These are phyloP conservation scores for Mesodorylaimus sp. DNA, from an alignment of 2,888 invertebrate species.

Conservation along the genomic window DNA sequence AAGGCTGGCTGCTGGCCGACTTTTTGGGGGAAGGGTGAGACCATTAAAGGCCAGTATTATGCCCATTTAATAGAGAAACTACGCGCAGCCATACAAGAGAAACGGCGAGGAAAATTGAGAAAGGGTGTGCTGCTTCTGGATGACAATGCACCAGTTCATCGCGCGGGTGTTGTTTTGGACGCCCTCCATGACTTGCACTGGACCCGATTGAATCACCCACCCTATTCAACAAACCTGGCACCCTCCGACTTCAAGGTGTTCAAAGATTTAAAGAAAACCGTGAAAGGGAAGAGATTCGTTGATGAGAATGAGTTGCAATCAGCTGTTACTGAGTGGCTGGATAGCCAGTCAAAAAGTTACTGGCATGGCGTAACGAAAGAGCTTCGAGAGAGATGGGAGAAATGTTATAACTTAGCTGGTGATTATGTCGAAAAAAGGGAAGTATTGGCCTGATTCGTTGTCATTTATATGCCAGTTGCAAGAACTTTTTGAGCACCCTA, in stretches of 20 bases:
- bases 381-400: too few species aligned
- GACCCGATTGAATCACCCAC: slow-evolving; percentile 9
- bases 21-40: slow-evolving; percentile 13
- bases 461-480: too few species aligned
- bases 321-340: neutral
- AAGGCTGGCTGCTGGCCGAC: slow-evolving; percentile 12
- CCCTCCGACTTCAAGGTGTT: slow-evolving; percentile 10
- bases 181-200: slow-evolving; percentile 7
- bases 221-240: slow-evolving; percentile 12
- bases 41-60: slow-evolving; percentile 13
- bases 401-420: too few species aligned
- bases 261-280: slow-evolving; percentile 9
- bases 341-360: neutral
- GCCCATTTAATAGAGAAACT: slow-evolving; percentile 8
- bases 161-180: neutral
- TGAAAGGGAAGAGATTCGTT: slow-evolving; percentile 7
- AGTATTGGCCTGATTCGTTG: too few species aligned
- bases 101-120: neutral
- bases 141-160: slow-evolving; percentile 11
- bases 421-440: too few species aligned
- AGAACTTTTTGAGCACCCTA: too few species aligned
- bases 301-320: neutral
- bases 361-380: neutral
- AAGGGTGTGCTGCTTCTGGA: slow-evolving; percentile 9
- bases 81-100: slow-evolving; percentile 4